These are phyloP conservation scores for Carpatolechia fugitivella DNA, from an alignment of 2,888 invertebrate genomes.

Conservation along the genomic window DNA sequence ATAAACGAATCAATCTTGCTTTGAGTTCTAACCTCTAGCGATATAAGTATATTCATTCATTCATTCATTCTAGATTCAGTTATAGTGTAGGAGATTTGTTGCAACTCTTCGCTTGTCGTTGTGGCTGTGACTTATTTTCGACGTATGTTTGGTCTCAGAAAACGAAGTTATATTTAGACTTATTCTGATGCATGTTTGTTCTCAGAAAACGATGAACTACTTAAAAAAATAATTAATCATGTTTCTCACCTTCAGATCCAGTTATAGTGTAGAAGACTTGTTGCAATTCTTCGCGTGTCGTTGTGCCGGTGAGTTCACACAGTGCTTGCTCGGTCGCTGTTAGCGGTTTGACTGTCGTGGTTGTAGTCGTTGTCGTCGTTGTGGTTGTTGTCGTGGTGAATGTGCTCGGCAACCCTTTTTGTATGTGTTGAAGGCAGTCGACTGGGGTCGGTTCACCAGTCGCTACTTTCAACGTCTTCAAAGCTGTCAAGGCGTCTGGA, in stretches of 20 bases:
- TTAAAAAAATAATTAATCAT: too few species aligned
- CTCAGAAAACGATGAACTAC: too few species aligned
- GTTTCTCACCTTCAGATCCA: not conserved
- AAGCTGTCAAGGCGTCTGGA: not conserved
- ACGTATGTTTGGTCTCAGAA: too few species aligned
- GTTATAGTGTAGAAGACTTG: not conserved
- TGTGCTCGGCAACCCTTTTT: conserved; percentile 19
- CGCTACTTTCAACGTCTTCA: not conserved
- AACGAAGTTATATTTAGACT: too few species aligned
- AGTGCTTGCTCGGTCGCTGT: not conserved
- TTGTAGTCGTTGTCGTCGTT: not conserved
- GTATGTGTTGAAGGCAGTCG: conserved; percentile 22
- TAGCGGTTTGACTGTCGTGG: not conserved
- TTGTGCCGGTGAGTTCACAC: not conserved
- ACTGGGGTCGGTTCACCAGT: conserved; percentile 3
- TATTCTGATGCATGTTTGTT: too few species aligned
- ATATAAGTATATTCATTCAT: too few species aligned
- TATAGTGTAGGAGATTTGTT: too few species aligned
- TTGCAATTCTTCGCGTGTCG: not conserved
- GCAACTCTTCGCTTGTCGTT: too few species aligned
- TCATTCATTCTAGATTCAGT: too few species aligned
- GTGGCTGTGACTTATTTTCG: too few species aligned
- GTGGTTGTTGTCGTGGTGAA: conserved; percentile 15
- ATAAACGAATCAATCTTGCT: too few species aligned
- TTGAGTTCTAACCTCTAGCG: too few species aligned